phyloP scores from a whole-genome alignment of 2,888 invertebrate genomes.

The Aquatica leii region DNA sequence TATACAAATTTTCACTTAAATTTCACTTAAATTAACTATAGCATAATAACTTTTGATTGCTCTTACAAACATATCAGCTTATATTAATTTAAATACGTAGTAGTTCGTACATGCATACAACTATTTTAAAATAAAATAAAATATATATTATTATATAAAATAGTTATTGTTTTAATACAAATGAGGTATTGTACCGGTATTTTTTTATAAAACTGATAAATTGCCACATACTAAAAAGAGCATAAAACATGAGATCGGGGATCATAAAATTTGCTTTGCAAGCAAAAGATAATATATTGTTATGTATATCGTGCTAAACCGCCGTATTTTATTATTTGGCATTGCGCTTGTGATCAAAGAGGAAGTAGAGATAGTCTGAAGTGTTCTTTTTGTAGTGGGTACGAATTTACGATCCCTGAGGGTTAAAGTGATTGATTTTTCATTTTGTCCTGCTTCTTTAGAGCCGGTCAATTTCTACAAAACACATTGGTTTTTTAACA shows the following conservation, averaged over 20 bases:
- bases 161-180: neutral
- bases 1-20: too few relatives aligned
- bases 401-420: constrained; percentile 34
- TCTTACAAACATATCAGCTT: too few relatives aligned
- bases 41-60: too few relatives aligned
- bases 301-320: constrained; percentile 13
- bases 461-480: constrained; percentile 17
- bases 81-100: too few relatives aligned
- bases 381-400: constrained; percentile 25
- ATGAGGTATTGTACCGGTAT: neutral
- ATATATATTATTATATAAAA: too few relatives aligned
- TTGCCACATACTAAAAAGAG: constrained; percentile 9
- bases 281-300: constrained; percentile 16
- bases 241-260: constrained; percentile 5
- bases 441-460: constrained; percentile 17
- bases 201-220: constrained; percentile 1
- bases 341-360: constrained; percentile 21
- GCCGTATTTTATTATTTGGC: constrained; percentile 22
- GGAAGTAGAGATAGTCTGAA: constrained; percentile 27
- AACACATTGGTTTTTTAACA: constrained; percentile 13
- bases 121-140: too few relatives aligned
- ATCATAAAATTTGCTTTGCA: constrained; percentile 21
- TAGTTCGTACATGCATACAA: too few relatives aligned
- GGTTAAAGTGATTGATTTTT: constrained; percentile 28
- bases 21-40: too few relatives aligned